Percentiles rank a stretch among this genome's conserved stretches.
Conservation (phyloP, 2,113 vertebrate species). For the Plectropomus leopardus region DNA sequence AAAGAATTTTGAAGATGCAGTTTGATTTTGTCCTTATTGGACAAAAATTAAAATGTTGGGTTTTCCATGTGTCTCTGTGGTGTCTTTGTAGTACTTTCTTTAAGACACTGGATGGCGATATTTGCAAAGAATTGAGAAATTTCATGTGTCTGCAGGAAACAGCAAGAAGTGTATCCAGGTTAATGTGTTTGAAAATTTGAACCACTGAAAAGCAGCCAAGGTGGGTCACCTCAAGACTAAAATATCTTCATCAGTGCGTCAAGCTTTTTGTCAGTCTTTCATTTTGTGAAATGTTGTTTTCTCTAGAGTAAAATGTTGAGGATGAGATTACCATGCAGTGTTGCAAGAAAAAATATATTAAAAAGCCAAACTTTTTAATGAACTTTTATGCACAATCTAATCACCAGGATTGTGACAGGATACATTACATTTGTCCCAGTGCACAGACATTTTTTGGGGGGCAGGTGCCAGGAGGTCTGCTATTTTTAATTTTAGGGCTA, state of each 20-base stretch:
- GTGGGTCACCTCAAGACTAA: neutral
- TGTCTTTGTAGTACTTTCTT: neutral
- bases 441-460: no score
- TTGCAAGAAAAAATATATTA: no score
- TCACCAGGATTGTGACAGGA: no score
- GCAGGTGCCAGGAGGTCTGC: no score
- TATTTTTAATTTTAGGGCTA: no score
- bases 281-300: neutral
- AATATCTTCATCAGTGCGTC: no score
- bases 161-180: neutral
- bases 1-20: neutral
- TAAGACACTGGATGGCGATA: constrained; percentile 24
- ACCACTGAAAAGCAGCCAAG: neutral
- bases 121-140: constrained; percentile 9
- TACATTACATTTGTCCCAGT: no score
- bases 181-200: neutral
- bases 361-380: no score
- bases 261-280: neutral
- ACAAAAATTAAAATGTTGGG: neutral
- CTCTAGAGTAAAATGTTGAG: neutral
- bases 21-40: neutral
- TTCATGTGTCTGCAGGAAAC: no score
- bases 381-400: no score
- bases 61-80: neutral
- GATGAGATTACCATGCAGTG: no score